A percentile compares a stretch with the other conserved stretches of the same genome.
phyloP scores from a whole-genome alignment of 2,888 invertebrate species.

The Hyppa rectilinea region DNA sequence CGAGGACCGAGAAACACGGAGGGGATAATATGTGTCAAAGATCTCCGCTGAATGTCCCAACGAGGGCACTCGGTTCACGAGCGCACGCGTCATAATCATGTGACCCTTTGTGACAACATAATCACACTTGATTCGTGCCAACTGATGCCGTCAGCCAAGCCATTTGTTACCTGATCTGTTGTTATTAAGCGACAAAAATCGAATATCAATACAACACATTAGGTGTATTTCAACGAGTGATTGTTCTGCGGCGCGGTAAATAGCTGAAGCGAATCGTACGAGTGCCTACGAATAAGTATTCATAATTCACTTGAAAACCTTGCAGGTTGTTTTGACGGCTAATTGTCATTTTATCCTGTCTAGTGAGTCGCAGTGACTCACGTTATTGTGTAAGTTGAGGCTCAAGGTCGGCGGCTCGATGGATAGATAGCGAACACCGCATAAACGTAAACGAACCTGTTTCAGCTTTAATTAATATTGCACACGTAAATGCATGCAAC shows the following conservation, averaged over 20 bases:
- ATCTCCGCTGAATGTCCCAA: constrained; percentile 67
- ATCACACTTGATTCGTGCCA: constrained; percentile 74
- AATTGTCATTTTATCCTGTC: constrained; percentile 73
- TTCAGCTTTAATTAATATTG: constrained; percentile 50
- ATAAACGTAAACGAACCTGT: constrained; percentile 56
- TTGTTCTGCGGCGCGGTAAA: constrained; percentile 32
- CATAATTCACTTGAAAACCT: constrained; percentile 59
- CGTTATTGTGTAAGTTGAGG: constrained; percentile 67
- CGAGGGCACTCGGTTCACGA: constrained; percentile 74
- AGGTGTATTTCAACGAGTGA: constrained; percentile 33
- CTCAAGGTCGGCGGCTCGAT: constrained; percentile 72
- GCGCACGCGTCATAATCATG: constrained; percentile 75
- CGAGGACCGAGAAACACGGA: constrained; percentile 48
- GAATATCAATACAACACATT: constrained; percentile 52
- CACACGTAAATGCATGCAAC: constrained; percentile 53
- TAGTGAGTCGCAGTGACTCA: constrained; percentile 73
- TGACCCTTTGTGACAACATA: constrained; percentile 73
- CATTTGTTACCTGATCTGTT: constrained; percentile 58
- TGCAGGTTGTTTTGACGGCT: constrained; percentile 71
- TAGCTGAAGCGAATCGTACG: constrained; percentile 37
- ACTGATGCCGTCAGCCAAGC: constrained; percentile 74
- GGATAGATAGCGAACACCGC: constrained; percentile 63
- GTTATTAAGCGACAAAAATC: constrained; percentile 55
- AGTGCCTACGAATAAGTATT: constrained; percentile 23
- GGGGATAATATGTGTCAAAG: constrained; percentile 70